Conservation (phyloP, 2,888 invertebrate genomes). For the Calephelis perditalis region DNA sequence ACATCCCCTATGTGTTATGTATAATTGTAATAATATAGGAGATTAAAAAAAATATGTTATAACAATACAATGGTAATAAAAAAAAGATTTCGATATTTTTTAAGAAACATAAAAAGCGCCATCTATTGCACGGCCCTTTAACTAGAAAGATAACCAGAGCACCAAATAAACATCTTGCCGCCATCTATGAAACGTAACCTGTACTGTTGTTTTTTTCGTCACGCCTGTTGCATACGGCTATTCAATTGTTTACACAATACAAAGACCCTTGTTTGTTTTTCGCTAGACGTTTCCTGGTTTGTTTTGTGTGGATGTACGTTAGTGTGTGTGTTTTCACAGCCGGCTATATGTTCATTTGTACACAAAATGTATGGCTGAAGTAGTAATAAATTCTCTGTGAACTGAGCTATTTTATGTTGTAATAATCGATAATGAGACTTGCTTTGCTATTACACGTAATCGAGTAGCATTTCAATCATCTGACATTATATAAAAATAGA, state of each 20-base stretch:
- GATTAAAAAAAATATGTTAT: no score
- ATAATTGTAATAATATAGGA: no score
- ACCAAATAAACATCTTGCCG: slow-evolving; percentile 13
- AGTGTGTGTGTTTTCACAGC: slow-evolving; percentile 68
- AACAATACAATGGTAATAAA: no score
- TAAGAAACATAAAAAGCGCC: slow-evolving; percentile 37
- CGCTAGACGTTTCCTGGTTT: slow-evolving; percentile 79
- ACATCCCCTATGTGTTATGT: no score
- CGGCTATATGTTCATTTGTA: slow-evolving; percentile 60
- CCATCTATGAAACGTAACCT: slow-evolving; percentile 55
- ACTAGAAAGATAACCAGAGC: slow-evolving; percentile 11
- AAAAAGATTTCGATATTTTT: no score
- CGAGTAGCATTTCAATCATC: not conserved
- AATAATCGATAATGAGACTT: slow-evolving; percentile 21
- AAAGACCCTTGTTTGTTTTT: slow-evolving; percentile 79
- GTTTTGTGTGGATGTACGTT: slow-evolving; percentile 60
- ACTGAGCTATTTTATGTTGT: slow-evolving; percentile 32
- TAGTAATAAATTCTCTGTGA: slow-evolving; percentile 59
- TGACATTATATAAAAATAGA: not conserved
- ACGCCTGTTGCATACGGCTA: slow-evolving; percentile 74
- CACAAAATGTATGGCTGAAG: slow-evolving; percentile 52
- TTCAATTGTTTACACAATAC: slow-evolving; percentile 76
- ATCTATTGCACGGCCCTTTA: slow-evolving; percentile 36
- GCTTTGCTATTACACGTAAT: not conserved
- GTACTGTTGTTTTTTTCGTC: slow-evolving; percentile 58